A percentile compares a stretch with the other conserved stretches of the same genome.
Conservation (phyloP, 2,888 invertebrate genomes). For the Ophraella communa region DNA sequence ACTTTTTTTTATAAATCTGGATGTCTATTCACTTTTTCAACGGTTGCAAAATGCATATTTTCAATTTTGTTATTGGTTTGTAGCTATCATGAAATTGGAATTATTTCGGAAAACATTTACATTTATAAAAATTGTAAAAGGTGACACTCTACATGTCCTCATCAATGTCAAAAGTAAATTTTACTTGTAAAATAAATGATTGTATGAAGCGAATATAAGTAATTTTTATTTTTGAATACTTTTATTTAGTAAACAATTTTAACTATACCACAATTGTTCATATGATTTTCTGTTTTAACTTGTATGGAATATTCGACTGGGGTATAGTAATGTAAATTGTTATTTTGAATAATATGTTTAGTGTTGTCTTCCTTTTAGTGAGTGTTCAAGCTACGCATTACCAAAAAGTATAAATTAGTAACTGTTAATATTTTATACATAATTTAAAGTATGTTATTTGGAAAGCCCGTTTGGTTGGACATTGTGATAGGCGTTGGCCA, state of each 20-base stretch:
- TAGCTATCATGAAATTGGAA: not conserved
- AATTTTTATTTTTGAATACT: not conserved
- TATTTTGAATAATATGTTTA: constrained; percentile 46
- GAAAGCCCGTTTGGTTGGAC: constrained; percentile 61
- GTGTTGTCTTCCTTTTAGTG: constrained; percentile 60
- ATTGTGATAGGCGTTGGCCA: constrained; percentile 62
- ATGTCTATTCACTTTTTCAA: too few relatives aligned
- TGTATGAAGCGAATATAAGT: too few relatives aligned
- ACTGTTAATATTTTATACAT: constrained; percentile 64
- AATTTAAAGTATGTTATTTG: constrained; percentile 62
- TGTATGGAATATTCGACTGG: constrained; percentile 9
- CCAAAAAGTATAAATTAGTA: constrained; percentile 58
- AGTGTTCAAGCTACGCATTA: constrained; percentile 61
- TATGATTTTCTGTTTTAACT: too few relatives aligned
- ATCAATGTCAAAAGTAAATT: not conserved
- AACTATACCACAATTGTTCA: constrained; percentile 3
- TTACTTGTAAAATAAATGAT: not conserved
- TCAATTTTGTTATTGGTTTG: too few relatives aligned
- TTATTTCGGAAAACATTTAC: not conserved
- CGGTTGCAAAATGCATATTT: too few relatives aligned
- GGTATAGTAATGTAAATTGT: constrained; percentile 17
- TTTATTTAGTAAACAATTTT: not conserved
- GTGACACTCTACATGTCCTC: not conserved
- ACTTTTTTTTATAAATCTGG: too few relatives aligned
- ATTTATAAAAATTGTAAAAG: not conserved